A percentile compares a stretch with the other conserved stretches of the same genome.
Conservation (phyloP, 2,113 vertebrate species). For the Gallinago jamesoni region DNA sequence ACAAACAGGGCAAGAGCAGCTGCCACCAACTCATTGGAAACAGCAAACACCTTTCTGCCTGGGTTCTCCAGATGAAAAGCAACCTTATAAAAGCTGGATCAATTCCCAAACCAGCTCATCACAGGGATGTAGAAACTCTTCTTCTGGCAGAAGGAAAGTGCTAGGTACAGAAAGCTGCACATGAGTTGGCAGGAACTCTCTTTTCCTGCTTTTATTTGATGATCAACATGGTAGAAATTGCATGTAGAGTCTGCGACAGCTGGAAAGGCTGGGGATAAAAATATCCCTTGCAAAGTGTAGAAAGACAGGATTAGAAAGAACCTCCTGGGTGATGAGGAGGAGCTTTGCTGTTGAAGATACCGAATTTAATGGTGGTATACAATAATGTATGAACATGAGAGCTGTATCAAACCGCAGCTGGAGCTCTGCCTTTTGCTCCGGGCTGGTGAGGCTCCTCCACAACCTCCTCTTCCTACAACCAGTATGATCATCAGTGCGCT, state of each 20-base stretch:
- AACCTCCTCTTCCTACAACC: not conserved
- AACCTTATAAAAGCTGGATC: not conserved
- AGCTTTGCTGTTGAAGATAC: not conserved
- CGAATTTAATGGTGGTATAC: fast-evolving
- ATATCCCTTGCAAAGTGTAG: not conserved
- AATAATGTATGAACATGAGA: fast-evolving
- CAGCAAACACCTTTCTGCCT: not conserved
- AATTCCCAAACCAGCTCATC: not conserved
- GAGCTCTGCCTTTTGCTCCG: not conserved
- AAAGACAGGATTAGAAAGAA: not conserved
- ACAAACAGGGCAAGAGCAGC: not conserved
- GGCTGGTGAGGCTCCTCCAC: not conserved
- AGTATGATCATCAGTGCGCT: not conserved
- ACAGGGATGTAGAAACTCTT: not conserved
- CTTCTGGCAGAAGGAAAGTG: not conserved
- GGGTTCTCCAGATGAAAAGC: not conserved
- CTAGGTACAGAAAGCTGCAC: not conserved
- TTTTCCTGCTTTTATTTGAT: not conserved
- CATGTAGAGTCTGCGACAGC: not conserved
- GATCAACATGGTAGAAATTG: not conserved
- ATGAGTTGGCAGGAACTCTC: not conserved
- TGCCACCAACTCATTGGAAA: fast-evolving
- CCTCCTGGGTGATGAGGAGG: not conserved
- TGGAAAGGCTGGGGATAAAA: not conserved
- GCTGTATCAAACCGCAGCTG: fast-evolving